Conservation (phyloP, 2,113 vertebrate genomes). For the Chlorodrepanis virens region DNA sequence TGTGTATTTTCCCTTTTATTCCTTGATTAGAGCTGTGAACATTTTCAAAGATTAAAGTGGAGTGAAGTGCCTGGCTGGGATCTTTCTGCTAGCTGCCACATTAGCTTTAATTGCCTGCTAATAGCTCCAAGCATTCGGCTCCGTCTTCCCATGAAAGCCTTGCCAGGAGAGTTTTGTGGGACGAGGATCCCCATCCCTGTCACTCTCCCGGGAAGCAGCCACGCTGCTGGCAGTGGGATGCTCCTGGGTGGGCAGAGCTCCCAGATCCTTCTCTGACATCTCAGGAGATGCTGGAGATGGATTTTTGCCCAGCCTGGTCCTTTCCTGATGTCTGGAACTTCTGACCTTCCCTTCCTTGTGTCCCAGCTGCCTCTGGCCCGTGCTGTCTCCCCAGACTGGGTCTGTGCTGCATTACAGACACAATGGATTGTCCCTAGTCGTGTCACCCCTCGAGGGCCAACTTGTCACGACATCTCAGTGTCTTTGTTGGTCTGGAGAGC, state of each 20-base stretch:
- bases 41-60: not conserved
- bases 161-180: not conserved
- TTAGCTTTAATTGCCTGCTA: slow-evolving; percentile 34
- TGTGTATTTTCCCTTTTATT: not conserved
- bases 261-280: not conserved
- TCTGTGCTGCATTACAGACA: not conserved
- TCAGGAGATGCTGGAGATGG: not conserved
- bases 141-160: not conserved
- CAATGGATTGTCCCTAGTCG: accelerated
- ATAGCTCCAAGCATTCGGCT: not conserved
- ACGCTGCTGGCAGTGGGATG: accelerated
- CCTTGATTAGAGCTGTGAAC: slow-evolving; percentile 21
- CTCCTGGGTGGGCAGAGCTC: not conserved
- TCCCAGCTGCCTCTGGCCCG: not conserved
- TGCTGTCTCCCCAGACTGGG: accelerated
- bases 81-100: slow-evolving; percentile 31
- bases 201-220: accelerated
- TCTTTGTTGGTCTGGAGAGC: not conserved
- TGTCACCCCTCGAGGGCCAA: not conserved
- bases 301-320: not conserved
- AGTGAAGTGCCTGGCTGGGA: not conserved
- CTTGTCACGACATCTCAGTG: not conserved
- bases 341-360: not conserved
- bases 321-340: not conserved
- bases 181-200: not conserved